Conservation (phyloP, 2,113 vertebrate genomes). For the Taxidea taxus region DNA sequence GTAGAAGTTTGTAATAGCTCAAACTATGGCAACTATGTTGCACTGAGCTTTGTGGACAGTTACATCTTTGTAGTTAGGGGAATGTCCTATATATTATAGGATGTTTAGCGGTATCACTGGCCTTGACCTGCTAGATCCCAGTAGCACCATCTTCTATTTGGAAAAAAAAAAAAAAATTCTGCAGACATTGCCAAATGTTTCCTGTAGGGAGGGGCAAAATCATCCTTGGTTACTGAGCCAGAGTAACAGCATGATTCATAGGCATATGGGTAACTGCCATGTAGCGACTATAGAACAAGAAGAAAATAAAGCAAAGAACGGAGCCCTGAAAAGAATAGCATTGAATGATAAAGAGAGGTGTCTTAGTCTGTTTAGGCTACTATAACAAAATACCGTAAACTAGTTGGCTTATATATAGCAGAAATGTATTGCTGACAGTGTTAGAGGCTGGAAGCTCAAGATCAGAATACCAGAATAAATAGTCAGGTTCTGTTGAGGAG, state of each 20-base stretch:
- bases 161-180: background rate
- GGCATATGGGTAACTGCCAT: rapidly evolving
- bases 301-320: background rate
- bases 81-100: background rate
- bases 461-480: background rate
- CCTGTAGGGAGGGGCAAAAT: rapidly evolving
- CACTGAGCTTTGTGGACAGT: background rate
- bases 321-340: background rate
- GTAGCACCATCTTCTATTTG: background rate
- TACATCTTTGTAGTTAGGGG: background rate
- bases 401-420: background rate
- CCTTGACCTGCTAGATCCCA: background rate
- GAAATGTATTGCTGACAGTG: background rate
- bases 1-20: background rate
- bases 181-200: background rate
- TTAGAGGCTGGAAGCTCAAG: background rate
- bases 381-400: background rate
- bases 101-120: background rate
- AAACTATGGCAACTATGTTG: background rate
- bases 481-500: background rate
- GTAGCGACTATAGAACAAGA: background rate
- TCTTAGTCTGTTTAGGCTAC: background rate
- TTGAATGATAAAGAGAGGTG: background rate
- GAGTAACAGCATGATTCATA: background rate
- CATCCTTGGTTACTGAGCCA: background rate